These are phyloP conservation scores for Colius striatus DNA, from an alignment of 2,113 vertebrate genomes.

Conservation along the genomic window DNA sequence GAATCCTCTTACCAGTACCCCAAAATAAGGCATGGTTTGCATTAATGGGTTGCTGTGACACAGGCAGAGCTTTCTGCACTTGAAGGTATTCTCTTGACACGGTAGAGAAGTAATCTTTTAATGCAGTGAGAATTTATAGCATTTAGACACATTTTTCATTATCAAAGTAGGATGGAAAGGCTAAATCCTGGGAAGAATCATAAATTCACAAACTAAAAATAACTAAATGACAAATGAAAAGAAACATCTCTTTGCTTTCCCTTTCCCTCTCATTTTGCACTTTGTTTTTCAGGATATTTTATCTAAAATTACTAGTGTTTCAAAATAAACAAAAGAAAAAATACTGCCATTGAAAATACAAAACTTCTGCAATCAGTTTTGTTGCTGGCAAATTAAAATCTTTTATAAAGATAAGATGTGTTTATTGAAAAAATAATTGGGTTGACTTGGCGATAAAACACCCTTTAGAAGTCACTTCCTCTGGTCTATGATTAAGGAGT, in stretches of 20 bases:
- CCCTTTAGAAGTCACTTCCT: not conserved
- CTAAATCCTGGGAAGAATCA: not conserved
- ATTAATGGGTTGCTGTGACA: not conserved
- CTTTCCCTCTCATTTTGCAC: not conserved
- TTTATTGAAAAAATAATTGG: not conserved
- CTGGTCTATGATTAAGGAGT: not conserved
- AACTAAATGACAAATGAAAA: not conserved
- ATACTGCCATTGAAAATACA: not conserved
- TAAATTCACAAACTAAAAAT: not conserved
- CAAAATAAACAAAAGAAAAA: not conserved
- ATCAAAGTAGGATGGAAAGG: not conserved
- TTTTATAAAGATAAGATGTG: not conserved
- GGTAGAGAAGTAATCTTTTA: not conserved
- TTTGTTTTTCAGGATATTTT: not conserved
- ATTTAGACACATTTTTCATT: not conserved
- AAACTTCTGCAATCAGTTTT: not conserved
- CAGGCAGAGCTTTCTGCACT: not conserved
- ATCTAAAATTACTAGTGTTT: not conserved
- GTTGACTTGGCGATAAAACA: not conserved
- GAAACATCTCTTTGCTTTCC: not conserved
- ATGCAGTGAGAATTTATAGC: not conserved
- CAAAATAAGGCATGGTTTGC: not conserved
- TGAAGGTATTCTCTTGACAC: not conserved
- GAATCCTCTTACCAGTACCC: not conserved
- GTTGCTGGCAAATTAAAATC: not conserved